Evolutionary conservation across 2,113 vertebrate species (phyloP), one percentile per base, ranked within the genome.

Genomic region (Cynopterus brachyotis): DNA sequence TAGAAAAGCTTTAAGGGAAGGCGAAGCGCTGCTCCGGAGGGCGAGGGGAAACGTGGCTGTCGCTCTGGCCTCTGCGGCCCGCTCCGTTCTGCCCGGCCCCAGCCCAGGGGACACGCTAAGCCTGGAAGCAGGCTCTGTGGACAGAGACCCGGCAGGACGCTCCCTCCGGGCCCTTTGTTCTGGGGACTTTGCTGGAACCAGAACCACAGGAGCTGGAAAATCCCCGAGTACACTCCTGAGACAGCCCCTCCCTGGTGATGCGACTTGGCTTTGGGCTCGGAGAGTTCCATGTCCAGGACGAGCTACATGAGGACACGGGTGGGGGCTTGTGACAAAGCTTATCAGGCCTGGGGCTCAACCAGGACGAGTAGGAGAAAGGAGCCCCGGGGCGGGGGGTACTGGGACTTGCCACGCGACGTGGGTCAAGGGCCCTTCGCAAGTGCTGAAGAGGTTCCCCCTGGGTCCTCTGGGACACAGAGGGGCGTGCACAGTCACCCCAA

Each of bases 1-100:
- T 78, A n/a, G 72, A 95, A 84, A 97, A 90, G 66, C 80, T 84
- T 81, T 90, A 67, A 96, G 88, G 67, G 88, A 95, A 66, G 76
- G 24, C 3, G 47, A 79, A 82, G 90, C 81, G 95, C 32, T 70
- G 75, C 92, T 85, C 80, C 62, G 80, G 55, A 92, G 59, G 79
- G 75, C 83, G 67, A 80, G 92, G 53, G 55, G 76, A 89, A 55
- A 45, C 19, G 42, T 28, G 70, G 70, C 55, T 15, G 8, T 40
- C 7, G 32, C 86, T 82, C 75, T 30, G 30, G 3, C 28, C 57
- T 86, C 66, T 0, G 28, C 50, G 82, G 78, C 47, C 35, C 2
- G 0, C 32, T 89, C 17, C 24, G 2, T 37, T 20, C 62, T 87
- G 35, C 17, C 5, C 0, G 0, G 19, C 45, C 84, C 20, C 0